Evolutionary conservation across 2,888 invertebrate genomes (phyloP), one percentile per base, ranked within the genome.

Genomic region (Bugulina stolonifera): DNA sequence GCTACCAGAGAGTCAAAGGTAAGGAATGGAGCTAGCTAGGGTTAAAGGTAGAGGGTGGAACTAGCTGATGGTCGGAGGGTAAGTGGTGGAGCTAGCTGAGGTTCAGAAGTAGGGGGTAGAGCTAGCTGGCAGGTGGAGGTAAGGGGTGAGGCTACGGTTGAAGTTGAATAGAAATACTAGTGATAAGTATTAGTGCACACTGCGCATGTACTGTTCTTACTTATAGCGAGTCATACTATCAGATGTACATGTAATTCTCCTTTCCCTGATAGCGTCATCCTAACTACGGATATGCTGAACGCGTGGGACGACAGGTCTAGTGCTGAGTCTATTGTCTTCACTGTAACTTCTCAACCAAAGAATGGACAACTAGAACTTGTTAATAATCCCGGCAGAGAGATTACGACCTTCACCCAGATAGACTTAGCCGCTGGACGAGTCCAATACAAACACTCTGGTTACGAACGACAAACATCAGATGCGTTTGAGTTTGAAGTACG

Each of bases 401-500:
- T 84, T 29, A 77, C 79, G 0, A 76, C 78, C 5, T 85, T 85
- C 76, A 80, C 81, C 0, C 83, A 83, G 72, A 74, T 83, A 10
- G 82, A 85, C 70, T 75, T 84, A 35, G 82, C 82, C 1, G 82
- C 81, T 1, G 82, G 80, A 73, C 81, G 81, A 74, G 80, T 85
- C 23, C 76, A 79, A n/a, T 85, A 85, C 75, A 79, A 81, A 1
- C 84, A 84, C 76, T 78, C 78, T 69, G 77, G 79, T 18, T 77
- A 78, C 18, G 81, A 81, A 76, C 84, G 84, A 75, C 78, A 80
- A 57, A 82, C 81, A 73, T 80, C 81, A 77, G 85, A 85, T 75
- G 80, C 80, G 71, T 84, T 85, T 76, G 83, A 83, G 74, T 83
- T 85, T 75, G 83, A 83, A 75, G 83, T 84, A 64, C 32, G 2